Conservation (phyloP, 2,113 vertebrate genomes). For the Ifrita kowaldi region DNA sequence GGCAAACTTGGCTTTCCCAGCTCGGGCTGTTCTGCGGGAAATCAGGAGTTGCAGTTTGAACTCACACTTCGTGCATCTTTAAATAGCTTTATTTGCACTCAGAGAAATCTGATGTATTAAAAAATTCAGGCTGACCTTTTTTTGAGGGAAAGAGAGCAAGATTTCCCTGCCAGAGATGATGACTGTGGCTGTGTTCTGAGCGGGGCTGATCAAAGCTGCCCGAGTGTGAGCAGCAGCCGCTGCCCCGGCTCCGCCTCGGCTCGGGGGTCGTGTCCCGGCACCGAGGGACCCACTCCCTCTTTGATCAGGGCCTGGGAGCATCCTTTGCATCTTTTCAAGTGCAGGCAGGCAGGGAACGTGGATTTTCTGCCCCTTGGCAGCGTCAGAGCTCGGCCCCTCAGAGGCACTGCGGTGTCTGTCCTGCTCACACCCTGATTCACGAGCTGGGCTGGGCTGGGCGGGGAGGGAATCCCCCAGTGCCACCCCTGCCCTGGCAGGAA, state of each 20-base stretch:
- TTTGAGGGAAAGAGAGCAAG: not conserved
- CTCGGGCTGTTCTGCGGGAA: not conserved
- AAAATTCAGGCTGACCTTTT: not conserved
- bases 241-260: not conserved
- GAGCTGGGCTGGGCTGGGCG: not conserved
- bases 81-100: not conserved
- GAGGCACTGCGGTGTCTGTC: accelerated
- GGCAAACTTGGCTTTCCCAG: not conserved
- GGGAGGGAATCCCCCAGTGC: not conserved
- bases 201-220: not conserved
- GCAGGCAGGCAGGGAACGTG: not conserved
- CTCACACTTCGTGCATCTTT: not conserved
- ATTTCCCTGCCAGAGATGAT: accelerated
- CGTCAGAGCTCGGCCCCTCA: accelerated
- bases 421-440: accelerated
- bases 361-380: not conserved
- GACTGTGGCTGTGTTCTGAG: accelerated
- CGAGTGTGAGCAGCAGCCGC: not conserved
- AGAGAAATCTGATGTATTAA: not conserved
- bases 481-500: not conserved
- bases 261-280: not conserved
- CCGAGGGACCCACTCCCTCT: not conserved
- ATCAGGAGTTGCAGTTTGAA: not conserved
- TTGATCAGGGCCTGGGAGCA: not conserved
- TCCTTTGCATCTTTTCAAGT: not conserved